Evolutionary conservation across 2,113 vertebrate species (phyloP), one percentile per base, ranked within the genome.

Genomic region (Oncorhynchus tshawytscha): DNA sequence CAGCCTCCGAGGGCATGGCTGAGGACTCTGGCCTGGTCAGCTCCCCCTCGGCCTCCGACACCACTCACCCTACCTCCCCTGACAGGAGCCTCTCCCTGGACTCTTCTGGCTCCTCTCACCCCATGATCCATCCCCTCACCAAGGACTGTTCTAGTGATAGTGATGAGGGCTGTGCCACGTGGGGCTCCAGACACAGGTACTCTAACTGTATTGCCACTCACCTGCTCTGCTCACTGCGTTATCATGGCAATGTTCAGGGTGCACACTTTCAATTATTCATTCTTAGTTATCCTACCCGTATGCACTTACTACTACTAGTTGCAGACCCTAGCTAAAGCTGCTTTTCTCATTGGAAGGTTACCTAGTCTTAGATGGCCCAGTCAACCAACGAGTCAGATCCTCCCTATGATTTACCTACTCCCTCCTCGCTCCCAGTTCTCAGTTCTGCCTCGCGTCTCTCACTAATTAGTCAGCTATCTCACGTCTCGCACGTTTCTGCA

Each of bases 11-110:
- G 77, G 95, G 94, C 71, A 95, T 92, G 45, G 94, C 92, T 0
- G 97, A 99, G 81, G 95, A 97, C 88, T 95, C 93, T 0, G 92
- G 94, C 5, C 87, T 94, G 49, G 78, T 95, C 83, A 95, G 93
- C 86, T 96, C 95, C 29, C 95, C 94, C 0, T 45, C 9, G 0
- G 39, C 9, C 39, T 95, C 93, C 1, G 94, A 96, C 80, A 22
- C n/a, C 18, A 79, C 93, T 1, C 95, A 94, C 3, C 90, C 95
- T 86, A 92, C 95, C 70, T 95, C 95, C 0, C 95, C 95, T 1
- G 92, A 94, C 0, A 2, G 39, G 39, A 45, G 39, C 39, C 39
- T 45, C 9, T 45, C 39, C 39, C 39, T 45, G 39, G 39, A 11
- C 59, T 71, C 60, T 69, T 9, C 73, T 49, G 12, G 51, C 51